These are phyloP conservation scores for Volucella inflata DNA, from an alignment of 2,888 invertebrate species.

Conservation along the genomic window DNA sequence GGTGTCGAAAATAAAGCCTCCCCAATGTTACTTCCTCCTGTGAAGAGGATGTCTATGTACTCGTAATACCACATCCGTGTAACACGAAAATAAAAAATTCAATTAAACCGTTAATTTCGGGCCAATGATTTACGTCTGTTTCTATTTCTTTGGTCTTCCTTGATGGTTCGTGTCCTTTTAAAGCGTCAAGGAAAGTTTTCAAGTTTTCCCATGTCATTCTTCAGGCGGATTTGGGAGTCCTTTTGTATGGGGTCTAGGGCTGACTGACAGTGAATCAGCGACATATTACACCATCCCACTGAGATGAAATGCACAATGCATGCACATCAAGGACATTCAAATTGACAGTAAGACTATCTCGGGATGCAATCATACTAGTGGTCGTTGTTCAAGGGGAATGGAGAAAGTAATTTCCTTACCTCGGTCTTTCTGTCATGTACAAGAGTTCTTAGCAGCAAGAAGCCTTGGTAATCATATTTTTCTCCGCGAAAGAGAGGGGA, in stretches of 20 bases:
- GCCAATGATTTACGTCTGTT: background rate
- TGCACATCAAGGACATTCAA: constrained; percentile 39
- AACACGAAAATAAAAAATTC: constrained; percentile 49
- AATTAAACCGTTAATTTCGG: constrained; percentile 39
- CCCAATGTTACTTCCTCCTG: background rate
- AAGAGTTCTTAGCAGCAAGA: constrained; percentile 24
- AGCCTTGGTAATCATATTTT: constrained; percentile 48
- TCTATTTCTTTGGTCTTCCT: background rate
- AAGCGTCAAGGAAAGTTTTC: background rate
- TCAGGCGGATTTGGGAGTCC: constrained; percentile 1
- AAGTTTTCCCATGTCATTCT: constrained; percentile 16
- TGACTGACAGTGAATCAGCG: constrained; percentile 7
- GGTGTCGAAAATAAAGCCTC: constrained; percentile 15
- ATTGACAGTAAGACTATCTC: constrained; percentile 24
- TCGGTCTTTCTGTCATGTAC: background rate
- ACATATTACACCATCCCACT: background rate
- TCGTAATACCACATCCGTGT: constrained; percentile 1
- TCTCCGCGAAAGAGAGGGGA: background rate
- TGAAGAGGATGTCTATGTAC: constrained; percentile 5
- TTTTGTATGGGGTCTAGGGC: background rate
- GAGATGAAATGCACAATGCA: constrained; percentile 3
- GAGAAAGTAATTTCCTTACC: background rate
- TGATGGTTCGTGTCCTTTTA: constrained; percentile 9
- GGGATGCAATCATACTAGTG: background rate
- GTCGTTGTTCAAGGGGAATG: background rate